phyloP scores from a whole-genome alignment of 2,888 invertebrate species.

The Tetragnatha montana region DNA sequence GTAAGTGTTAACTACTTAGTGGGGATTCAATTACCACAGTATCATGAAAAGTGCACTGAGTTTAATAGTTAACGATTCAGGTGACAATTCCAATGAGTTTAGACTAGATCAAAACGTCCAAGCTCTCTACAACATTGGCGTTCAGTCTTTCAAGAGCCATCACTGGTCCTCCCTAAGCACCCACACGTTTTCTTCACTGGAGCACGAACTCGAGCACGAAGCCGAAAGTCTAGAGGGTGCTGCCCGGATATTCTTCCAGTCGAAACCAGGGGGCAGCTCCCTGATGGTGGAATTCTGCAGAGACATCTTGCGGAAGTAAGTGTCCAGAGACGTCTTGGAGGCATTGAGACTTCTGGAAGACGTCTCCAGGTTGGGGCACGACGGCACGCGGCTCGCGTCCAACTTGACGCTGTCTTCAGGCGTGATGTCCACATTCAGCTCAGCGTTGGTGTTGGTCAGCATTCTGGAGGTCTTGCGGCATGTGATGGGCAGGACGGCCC shows the following conservation, averaged over 20 bases:
- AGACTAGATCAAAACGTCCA: slow-evolving; percentile 14
- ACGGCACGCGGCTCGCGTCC: slow-evolving; percentile 45
- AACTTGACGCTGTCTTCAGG: slow-evolving; percentile 45
- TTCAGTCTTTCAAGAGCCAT: neutral
- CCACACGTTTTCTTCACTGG: slow-evolving; percentile 67
- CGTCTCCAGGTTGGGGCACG: slow-evolving; percentile 54
- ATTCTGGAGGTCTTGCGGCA: slow-evolving; percentile 71
- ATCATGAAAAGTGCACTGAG: neutral
- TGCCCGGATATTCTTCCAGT: slow-evolving; percentile 64
- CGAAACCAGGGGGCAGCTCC: slow-evolving; percentile 49
- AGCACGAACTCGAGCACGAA: slow-evolving; percentile 62
- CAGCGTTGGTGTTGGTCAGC: slow-evolving; percentile 63
- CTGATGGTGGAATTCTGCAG: slow-evolving; percentile 53
- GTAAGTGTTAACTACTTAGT: neutral
- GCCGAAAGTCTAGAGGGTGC: slow-evolving; percentile 61
- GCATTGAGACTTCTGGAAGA: slow-evolving; percentile 47
- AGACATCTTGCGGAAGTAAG: slow-evolving; percentile 63
- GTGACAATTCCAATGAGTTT: neutral
- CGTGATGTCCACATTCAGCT: slow-evolving; percentile 58
- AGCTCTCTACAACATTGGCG: neutral
- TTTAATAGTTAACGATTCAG: neutral
- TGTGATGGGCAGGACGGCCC: slow-evolving; percentile 70
- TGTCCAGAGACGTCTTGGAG: slow-evolving; percentile 53
- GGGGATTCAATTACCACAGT: neutral
- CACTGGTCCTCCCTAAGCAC: slow-evolving; percentile 57